phyloP scores from a whole-genome alignment of 2,797 vertebrate genomes.

The Pygocentrus nattereri region DNA sequence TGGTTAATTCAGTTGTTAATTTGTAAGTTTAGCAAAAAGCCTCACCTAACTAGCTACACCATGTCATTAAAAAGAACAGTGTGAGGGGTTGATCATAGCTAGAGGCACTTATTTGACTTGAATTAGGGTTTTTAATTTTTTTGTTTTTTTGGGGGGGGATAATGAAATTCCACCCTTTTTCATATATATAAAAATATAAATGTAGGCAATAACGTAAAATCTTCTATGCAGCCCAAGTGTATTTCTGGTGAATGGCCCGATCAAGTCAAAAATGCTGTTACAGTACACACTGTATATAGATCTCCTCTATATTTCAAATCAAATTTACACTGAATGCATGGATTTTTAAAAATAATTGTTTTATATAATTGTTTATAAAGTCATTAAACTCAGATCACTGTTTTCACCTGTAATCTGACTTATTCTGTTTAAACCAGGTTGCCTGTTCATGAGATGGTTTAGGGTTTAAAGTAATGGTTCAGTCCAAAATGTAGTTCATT shows the following conservation, averaged over 20 bases:
- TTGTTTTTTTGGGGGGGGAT: conserved; percentile 46
- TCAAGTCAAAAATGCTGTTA: conserved; percentile 91
- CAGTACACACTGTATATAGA: conserved; percentile 93
- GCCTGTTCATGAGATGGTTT: neutral
- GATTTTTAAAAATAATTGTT: conserved; percentile 83
- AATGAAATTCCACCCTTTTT: conserved; percentile 54
- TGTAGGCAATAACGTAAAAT: conserved; percentile 95
- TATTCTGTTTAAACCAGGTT: conserved; percentile 33
- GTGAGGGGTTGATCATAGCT: conserved; percentile 63
- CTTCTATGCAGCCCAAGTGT: conserved; percentile 97
- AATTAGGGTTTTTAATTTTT: conserved; percentile 73
- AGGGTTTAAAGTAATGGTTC: neutral
- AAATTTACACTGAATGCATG: conserved; percentile 94
- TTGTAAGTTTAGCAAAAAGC: conserved; percentile 72
- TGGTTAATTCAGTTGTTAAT: conserved; percentile 70
- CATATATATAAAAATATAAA: conserved; percentile 70
- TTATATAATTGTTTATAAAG: conserved; percentile 89
- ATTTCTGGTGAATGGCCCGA: conserved; percentile 86
- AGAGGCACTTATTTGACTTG: conserved; percentile 72
- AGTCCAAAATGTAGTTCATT: neutral
- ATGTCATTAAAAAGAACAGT: conserved; percentile 63
- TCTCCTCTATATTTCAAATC: conserved; percentile 95
- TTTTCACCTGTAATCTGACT: conserved; percentile 73
- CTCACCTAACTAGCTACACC: conserved; percentile 71
- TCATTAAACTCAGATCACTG: conserved; percentile 86